Evolutionary conservation across 2,888 invertebrate genomes (phyloP).

Genomic region (Criorhina ranunculi): DNA sequence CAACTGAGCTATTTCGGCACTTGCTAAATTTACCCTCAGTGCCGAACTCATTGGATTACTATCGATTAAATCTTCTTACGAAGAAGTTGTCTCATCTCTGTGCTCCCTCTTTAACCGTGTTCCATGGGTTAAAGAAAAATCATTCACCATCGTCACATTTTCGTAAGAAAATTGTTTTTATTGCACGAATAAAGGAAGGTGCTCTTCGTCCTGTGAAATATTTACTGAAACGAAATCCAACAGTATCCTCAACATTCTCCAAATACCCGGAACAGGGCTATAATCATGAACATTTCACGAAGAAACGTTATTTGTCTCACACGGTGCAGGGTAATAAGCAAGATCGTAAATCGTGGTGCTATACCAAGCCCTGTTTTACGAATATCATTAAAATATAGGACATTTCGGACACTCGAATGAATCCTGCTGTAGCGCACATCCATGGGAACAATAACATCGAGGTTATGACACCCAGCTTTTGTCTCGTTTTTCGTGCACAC

Average conservation of each 20-base stretch:
- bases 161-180: slow-evolving; percentile 29
- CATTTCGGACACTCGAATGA: slow-evolving; percentile 38
- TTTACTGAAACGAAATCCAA: not conserved
- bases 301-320: slow-evolving; percentile 42
- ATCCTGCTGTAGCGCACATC: slow-evolving; percentile 21
- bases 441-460: slow-evolving; percentile 42
- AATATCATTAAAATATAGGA: slow-evolving; percentile 62
- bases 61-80: slow-evolving; percentile 87
- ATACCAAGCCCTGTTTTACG: slow-evolving; percentile 40
- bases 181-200: slow-evolving; percentile 32
- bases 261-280: slow-evolving; percentile 7
- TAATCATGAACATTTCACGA: slow-evolving; percentile 31
- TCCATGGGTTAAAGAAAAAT: no score
- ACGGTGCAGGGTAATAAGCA: slow-evolving; percentile 44
- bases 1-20: slow-evolving; percentile 88
- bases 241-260: not conserved
- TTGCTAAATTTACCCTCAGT: not conserved
- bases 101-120: no score
- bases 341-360: slow-evolving; percentile 52
- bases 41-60: not conserved
- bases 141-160: slow-evolving; percentile 22
- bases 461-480: slow-evolving; percentile 59
- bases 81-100: not conserved
- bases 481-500: slow-evolving; percentile 19
- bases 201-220: not conserved